Conservation (phyloP, 1,140 invertebrate species). For the Musca vetustissima region DNA sequence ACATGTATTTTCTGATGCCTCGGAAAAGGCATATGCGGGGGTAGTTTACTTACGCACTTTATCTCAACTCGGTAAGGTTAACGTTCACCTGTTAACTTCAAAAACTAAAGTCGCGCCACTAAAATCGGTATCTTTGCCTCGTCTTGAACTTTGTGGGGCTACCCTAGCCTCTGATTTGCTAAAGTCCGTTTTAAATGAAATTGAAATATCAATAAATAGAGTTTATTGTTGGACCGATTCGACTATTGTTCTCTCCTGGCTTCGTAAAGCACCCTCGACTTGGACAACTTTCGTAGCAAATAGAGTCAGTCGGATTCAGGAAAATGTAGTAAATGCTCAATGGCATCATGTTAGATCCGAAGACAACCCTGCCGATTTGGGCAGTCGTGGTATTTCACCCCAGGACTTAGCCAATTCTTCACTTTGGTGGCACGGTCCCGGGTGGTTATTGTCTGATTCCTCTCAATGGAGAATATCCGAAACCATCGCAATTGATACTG, state of each 20-base stretch:
- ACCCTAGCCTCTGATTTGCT: neutral
- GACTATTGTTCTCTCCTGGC: constrained; percentile 53
- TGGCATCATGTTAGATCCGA: neutral
- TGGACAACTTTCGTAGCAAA: constrained; percentile 35
- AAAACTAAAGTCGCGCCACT: too few relatives aligned
- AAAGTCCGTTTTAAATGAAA: neutral
- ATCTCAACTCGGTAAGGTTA: too few relatives aligned
- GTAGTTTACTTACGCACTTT: too few relatives aligned
- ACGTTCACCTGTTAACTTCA: too few relatives aligned
- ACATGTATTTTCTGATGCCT: neutral
- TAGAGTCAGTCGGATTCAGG: neutral
- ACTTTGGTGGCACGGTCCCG: constrained; percentile 49
- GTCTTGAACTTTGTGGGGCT: neutral
- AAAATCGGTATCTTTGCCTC: too few relatives aligned
- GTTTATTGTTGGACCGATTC: constrained; percentile 53
- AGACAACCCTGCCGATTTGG: neutral
- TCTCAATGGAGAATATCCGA: neutral
- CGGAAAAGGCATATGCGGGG: neutral
- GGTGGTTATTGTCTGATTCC: neutral
- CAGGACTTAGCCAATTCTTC: constrained; percentile 33
- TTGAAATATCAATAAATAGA: neutral
- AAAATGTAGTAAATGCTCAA: neutral
- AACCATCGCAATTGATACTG: neutral
- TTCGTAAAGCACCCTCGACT: constrained; percentile 34
- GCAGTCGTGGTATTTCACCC: constrained; percentile 40